Evolutionary conservation across 2,888 invertebrate species (phyloP).

Genomic region (Lepeophtheirus nordmannii): DNA sequence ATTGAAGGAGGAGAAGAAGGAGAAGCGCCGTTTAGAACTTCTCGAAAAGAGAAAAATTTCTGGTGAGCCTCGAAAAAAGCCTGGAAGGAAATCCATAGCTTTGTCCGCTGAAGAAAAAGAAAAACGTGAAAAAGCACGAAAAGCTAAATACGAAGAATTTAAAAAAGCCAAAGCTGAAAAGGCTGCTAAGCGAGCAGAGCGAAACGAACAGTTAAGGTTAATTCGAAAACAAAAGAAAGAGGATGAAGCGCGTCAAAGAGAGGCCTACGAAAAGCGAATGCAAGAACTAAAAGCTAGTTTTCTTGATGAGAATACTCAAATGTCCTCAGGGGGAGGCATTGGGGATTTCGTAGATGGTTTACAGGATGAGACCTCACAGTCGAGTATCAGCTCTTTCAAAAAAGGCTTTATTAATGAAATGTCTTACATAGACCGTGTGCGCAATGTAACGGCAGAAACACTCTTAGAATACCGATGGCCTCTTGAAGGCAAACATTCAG

Average conservation of each 20-base stretch:
- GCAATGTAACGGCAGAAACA: slow-evolving; percentile 58
- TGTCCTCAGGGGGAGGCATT: slow-evolving; percentile 12
- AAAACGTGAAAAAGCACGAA: slow-evolving; percentile 11
- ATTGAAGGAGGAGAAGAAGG: background rate
- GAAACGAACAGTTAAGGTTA: background rate
- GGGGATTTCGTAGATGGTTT: background rate
- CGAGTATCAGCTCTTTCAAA: background rate
- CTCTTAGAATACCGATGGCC: slow-evolving; percentile 92
- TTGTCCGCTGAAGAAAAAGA: slow-evolving; percentile 10
- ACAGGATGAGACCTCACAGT: slow-evolving; percentile 19
- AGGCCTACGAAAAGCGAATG: slow-evolving; percentile 22
- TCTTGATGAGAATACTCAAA: slow-evolving; percentile 23
- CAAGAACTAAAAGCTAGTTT: slow-evolving; percentile 11
- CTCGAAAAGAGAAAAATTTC: background rate
- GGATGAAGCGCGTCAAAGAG: slow-evolving; percentile 9
- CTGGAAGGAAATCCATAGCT: background rate
- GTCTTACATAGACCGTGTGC: slow-evolving; percentile 1
- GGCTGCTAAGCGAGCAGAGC: background rate
- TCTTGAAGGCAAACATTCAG: slow-evolving; percentile 40
- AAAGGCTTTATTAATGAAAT: slow-evolving; percentile 1
- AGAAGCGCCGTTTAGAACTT: background rate
- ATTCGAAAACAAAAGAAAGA: slow-evolving; percentile 8
- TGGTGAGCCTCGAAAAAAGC: background rate
- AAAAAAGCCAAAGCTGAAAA: slow-evolving; percentile 11
- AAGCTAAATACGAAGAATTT: slow-evolving; percentile 19